Evolutionary conservation across 2,113 vertebrate species (phyloP).

Genomic region (Phasianus colchicus): DNA sequence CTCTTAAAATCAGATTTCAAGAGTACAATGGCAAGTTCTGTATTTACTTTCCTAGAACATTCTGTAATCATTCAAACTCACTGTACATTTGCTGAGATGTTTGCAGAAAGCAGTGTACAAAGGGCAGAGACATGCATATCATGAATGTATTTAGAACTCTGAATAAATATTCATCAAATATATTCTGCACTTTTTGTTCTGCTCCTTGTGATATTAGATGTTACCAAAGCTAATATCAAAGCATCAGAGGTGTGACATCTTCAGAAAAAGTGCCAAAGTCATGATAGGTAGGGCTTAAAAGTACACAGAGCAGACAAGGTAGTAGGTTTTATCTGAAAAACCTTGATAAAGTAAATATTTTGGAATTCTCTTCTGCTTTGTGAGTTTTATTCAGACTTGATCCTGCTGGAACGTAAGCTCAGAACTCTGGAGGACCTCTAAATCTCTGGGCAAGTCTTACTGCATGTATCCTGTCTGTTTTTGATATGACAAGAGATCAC

Average conservation of each 20-base stretch:
- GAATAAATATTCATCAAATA: conserved; percentile 59
- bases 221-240: conserved; percentile 54
- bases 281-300: background rate
- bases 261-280: background rate
- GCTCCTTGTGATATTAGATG: background rate
- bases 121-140: background rate
- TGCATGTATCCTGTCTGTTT: background rate
- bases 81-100: conserved; percentile 2
- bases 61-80: background rate
- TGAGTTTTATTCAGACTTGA: background rate
- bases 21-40: background rate
- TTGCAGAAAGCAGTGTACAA: conserved; percentile 48
- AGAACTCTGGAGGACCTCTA: background rate
- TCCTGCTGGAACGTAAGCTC: background rate
- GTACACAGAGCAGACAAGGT: background rate
- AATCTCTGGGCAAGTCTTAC: background rate
- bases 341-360: background rate
- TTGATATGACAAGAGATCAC: background rate
- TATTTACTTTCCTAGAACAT: conserved; percentile 49
- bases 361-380: background rate
- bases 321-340: background rate
- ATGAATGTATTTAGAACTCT: background rate
- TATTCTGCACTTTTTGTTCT: conserved; percentile 17
- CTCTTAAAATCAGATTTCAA: background rate
- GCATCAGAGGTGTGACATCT: background rate